Evolutionary conservation across 2,113 vertebrate species (phyloP).

Genomic region (Narcine bancroftii): DNA sequence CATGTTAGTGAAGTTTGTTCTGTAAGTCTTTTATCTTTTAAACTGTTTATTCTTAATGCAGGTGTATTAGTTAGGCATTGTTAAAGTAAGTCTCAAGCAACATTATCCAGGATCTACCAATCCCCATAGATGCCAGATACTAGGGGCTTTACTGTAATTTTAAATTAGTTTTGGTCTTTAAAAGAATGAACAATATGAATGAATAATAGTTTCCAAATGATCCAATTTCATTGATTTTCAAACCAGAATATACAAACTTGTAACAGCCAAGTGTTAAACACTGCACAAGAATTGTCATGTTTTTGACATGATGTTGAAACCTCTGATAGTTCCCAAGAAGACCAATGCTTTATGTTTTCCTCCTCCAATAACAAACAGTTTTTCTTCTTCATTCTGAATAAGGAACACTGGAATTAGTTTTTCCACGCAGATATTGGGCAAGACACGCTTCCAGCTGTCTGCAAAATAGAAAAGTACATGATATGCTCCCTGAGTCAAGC

Average conservation of each 20-base stretch:
- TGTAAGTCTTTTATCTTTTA: too few species aligned
- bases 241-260: neutral
- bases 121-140: too few species aligned
- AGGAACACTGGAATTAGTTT: slow-evolving; percentile 46
- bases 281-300: neutral
- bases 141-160: too few species aligned
- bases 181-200: neutral
- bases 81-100: too few species aligned
- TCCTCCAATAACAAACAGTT: slow-evolving; percentile 44
- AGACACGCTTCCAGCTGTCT: slow-evolving; percentile 46
- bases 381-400: slow-evolving; percentile 43
- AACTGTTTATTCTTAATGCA: too few species aligned
- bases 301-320: slow-evolving; percentile 39
- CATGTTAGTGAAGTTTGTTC: too few species aligned
- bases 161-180: neutral
- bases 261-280: neutral
- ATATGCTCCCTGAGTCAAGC: neutral
- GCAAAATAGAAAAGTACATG: neutral
- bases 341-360: slow-evolving; percentile 46
- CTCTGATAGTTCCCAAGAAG: slow-evolving; percentile 47
- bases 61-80: too few species aligned
- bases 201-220: neutral
- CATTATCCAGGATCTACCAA: too few species aligned
- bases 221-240: neutral
- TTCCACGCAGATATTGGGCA: slow-evolving; percentile 48